Evolutionary conservation across 2,113 vertebrate genomes (phyloP).

Genomic region (Pandion haliaetus): DNA sequence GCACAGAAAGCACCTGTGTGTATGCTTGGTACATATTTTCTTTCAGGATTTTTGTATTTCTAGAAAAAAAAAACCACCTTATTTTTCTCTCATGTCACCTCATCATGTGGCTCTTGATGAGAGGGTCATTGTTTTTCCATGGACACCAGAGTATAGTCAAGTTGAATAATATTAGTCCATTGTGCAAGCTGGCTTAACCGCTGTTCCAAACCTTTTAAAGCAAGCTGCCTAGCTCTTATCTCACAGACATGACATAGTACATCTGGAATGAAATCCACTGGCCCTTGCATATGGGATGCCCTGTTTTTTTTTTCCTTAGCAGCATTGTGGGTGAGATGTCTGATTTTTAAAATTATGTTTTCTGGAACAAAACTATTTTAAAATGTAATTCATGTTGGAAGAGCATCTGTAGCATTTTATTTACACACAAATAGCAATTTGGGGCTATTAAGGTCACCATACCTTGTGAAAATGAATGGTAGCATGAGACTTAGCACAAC

Average conservation of each 20-base stretch:
- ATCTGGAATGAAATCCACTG: background rate
- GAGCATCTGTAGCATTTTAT: background rate
- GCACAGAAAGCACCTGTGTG: background rate
- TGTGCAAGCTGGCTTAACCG: background rate
- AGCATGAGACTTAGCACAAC: background rate
- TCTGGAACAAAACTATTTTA: background rate
- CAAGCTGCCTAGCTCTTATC: background rate
- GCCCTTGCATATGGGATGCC: background rate
- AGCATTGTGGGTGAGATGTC: background rate
- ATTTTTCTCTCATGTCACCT: background rate
- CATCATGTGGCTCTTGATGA: background rate
- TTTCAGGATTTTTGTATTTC: background rate
- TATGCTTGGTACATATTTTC: accelerated
- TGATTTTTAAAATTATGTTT: background rate
- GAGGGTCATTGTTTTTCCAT: background rate
- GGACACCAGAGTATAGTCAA: background rate
- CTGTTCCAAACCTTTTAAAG: background rate
- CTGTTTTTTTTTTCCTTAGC: background rate
- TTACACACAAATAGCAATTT: background rate
- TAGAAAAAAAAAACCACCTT: accelerated
- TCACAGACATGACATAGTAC: background rate
- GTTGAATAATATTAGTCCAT: background rate
- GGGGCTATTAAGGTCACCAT: background rate
- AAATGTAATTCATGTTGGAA: background rate
- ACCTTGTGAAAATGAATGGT: background rate